A percentile compares a stretch with the other conserved stretches of the same genome.
phyloP scores from a whole-genome alignment of 2,888 invertebrate genomes.

The Cistogaster globosa region DNA sequence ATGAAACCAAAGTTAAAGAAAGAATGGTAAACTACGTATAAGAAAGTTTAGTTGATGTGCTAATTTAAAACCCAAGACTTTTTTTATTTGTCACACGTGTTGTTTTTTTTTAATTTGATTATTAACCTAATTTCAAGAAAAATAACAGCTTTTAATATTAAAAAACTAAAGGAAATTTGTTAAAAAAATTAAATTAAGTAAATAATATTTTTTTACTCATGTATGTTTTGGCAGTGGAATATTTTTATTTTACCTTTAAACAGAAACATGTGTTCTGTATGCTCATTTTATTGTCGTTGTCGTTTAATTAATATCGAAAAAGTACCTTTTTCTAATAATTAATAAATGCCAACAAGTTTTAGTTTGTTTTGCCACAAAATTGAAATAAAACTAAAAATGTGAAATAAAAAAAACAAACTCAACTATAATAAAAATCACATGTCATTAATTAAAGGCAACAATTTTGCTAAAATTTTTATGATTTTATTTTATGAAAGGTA shows the following conservation, averaged over 20 bases:
- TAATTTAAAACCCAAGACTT: background rate
- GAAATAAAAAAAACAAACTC: background rate
- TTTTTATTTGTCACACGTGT: background rate
- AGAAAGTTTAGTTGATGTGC: too few relatives aligned
- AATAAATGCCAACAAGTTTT: slow-evolving; percentile 39
- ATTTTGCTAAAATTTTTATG: background rate
- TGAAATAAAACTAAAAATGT: background rate
- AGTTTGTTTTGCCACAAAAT: background rate
- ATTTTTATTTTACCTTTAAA: slow-evolving; percentile 3
- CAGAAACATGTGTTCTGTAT: background rate
- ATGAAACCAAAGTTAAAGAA: background rate
- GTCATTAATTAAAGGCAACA: slow-evolving; percentile 10
- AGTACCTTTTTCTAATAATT: slow-evolving; percentile 22
- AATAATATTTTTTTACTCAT: background rate
- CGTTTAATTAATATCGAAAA: slow-evolving; percentile 12
- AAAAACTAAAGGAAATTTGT: background rate
- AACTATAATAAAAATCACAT: slow-evolving; percentile 41
- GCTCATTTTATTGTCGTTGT: background rate
- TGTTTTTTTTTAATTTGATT: background rate
- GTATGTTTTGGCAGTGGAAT: slow-evolving; percentile 7
- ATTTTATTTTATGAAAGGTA: background rate
- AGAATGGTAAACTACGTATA: too few relatives aligned
- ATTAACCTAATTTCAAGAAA: background rate
- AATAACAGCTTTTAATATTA: background rate
- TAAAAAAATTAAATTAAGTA: background rate